phyloP scores from a whole-genome alignment of 2,113 vertebrate species.

The Melanostigma gelatinosum region DNA sequence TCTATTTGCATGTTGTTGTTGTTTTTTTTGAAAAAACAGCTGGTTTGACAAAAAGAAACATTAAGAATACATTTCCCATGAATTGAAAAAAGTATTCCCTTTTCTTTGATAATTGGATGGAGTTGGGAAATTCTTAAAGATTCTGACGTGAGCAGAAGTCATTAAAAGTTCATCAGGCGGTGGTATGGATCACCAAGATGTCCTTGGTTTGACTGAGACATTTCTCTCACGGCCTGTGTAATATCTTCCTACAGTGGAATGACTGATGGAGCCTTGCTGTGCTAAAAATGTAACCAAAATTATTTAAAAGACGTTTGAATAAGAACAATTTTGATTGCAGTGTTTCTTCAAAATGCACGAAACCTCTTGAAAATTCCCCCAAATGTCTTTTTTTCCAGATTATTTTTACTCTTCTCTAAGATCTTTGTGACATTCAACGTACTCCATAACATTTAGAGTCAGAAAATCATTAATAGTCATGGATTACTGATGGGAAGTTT shows the following conservation, averaged over 20 bases:
- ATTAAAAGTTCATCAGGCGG: slow-evolving; percentile 64
- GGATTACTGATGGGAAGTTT: slow-evolving; percentile 36
- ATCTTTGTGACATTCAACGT: slow-evolving; percentile 34
- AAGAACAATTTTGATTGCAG: slow-evolving; percentile 57
- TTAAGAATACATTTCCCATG: slow-evolving; percentile 57
- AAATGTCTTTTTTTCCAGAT: slow-evolving; percentile 15
- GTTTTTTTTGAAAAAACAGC: slow-evolving; percentile 27
- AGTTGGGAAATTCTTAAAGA: slow-evolving; percentile 41
- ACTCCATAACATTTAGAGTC: slow-evolving; percentile 62
- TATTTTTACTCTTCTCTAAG: slow-evolving; percentile 16
- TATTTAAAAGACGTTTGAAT: slow-evolving; percentile 69
- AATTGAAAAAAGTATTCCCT: slow-evolving; percentile 53
- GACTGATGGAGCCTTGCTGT: slow-evolving; percentile 62
- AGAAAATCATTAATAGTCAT: slow-evolving; percentile 59
- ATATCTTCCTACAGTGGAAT: slow-evolving; percentile 56
- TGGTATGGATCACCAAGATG: slow-evolving; percentile 57
- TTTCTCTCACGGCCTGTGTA: slow-evolving; percentile 62
- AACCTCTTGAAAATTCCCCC: slow-evolving; percentile 21
- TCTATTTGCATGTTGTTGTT: slow-evolving; percentile 79
- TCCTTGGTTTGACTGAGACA: slow-evolving; percentile 61
- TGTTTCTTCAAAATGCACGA: slow-evolving; percentile 65
- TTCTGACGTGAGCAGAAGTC: slow-evolving; percentile 45
- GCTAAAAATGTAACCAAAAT: slow-evolving; percentile 71
- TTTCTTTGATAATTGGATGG: slow-evolving; percentile 66
- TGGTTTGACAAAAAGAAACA: slow-evolving; percentile 63